A percentile compares a stretch with the other conserved stretches of the same genome.
These are phyloP conservation scores for Tachyglossus aculeatus DNA, from an alignment of 2,797 vertebrate species.

Conservation along the genomic window DNA sequence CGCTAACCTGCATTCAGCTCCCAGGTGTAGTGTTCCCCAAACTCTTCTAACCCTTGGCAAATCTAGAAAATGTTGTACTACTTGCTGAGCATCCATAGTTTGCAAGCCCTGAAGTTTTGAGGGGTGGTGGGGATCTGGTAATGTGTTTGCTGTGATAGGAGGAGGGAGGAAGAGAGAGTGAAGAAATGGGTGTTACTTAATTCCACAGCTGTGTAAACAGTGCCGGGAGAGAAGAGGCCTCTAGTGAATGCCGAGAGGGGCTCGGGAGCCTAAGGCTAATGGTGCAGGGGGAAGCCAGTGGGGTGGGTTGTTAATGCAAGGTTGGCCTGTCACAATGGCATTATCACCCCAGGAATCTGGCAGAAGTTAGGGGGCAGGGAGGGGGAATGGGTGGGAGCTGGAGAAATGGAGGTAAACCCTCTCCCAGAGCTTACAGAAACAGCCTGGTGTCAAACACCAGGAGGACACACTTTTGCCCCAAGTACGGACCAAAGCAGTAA, in stretches of 20 bases:
- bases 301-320: too few relatives aligned
- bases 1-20: too few relatives aligned
- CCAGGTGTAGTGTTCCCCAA: too few relatives aligned
- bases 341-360: too few relatives aligned
- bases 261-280: constrained; percentile 3
- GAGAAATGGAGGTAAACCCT: not conserved
- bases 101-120: not conserved
- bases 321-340: too few relatives aligned
- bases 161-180: not conserved
- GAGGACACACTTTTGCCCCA: not conserved
- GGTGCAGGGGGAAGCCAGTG: not conserved
- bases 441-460: too few relatives aligned
- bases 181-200: constrained; percentile 21
- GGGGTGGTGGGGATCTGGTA: constrained; percentile 35
- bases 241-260: not conserved
- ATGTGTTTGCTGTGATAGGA: constrained; percentile 5
- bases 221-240: not conserved
- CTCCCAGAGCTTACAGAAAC: not conserved
- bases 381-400: not conserved
- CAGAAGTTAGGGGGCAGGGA: not conserved
- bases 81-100: too few relatives aligned
- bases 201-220: constrained; percentile 63
- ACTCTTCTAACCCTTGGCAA: too few relatives aligned
- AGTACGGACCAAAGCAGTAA: not conserved
- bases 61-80: too few relatives aligned